Evolutionary conservation across 2,113 vertebrate species (phyloP).

Genomic region (Elephas maximus): DNA sequence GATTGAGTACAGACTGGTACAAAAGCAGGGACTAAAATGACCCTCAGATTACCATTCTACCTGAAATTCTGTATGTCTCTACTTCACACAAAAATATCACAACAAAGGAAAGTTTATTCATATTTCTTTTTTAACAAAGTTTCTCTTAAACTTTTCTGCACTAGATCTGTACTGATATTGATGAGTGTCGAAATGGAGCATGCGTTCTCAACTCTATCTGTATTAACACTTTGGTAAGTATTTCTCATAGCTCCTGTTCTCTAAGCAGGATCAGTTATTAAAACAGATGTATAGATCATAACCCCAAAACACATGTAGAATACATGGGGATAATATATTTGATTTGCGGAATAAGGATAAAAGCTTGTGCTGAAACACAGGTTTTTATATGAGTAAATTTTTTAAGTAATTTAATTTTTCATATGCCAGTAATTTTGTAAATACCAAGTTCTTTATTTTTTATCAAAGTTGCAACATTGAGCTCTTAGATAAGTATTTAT

Average conservation of each 20-base stretch:
- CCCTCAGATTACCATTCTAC: background rate
- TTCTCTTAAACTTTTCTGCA: slow-evolving; percentile 46
- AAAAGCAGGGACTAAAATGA: background rate
- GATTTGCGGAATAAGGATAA: background rate
- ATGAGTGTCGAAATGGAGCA: slow-evolving; percentile 96
- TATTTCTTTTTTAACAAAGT: slow-evolving; percentile 11
- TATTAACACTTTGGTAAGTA: slow-evolving; percentile 95
- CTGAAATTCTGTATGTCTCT: background rate
- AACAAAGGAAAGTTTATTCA: slow-evolving; percentile 15
- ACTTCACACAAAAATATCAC: slow-evolving; percentile 16
- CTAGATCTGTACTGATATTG: slow-evolving; percentile 92
- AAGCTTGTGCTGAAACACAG: background rate
- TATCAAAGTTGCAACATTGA: background rate
- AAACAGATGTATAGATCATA: background rate
- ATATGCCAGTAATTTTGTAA: background rate
- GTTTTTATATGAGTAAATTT: background rate
- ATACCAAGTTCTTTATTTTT: slow-evolving; percentile 1
- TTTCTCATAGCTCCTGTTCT: slow-evolving; percentile 28
- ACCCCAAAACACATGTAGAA: background rate
- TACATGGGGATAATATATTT: background rate
- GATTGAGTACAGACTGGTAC: background rate
- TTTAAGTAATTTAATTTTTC: slow-evolving; percentile 21
- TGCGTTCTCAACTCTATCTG: slow-evolving; percentile 96
- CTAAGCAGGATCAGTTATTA: background rate
- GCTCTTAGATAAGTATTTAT: background rate